Base-by-base conservation (phyloP, 2,113 vertebrate species). In the Psittacara wagleri region DNA sequence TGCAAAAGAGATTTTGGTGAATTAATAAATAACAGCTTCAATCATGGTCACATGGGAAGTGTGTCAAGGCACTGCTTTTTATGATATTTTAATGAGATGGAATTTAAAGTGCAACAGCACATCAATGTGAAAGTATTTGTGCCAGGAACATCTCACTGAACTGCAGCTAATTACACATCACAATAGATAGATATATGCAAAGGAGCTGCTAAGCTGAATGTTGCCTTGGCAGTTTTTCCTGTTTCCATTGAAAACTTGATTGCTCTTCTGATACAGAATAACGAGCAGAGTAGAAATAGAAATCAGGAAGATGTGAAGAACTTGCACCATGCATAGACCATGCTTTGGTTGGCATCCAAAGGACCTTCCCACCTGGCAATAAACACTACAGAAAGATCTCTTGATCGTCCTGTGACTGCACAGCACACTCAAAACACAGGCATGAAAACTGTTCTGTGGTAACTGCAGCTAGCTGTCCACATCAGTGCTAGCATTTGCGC, bases 111-210 rank as follows among this genome's bases (percentile, higher is more conserved):
- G 25, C 48, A 69, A 78, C 11, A 55, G 31, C 13, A 27, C 1
- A 0, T 41, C 52, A 22, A 59, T 29, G 43, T 48, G 76, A 54
- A 90, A 61, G 74, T 46, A n/a, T 81, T 59, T 9, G 14, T 66
- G 69, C 73, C 83, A 86, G 74, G 39, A 94, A 24, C 86, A 29
- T 78, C 72, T 87, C 24, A 41, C 69, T 66, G 48, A 94, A 62
- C 29, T 67, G 57, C 46, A 69, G 67, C 74, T 94, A 76, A 88
- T 93, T 92, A 61, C 35, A 57, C 88, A 54, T 61, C 35, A 86
- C 39, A 61, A 43, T 7, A 27, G 41, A 43, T 2, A 48, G 76
- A 86, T 83, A 46, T 3, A 77, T 52, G 29, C 17, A 52, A 75
- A 72, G 7, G 43, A 94, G 57, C 29, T 39, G 66, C 69, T 90